Base-by-base conservation (phyloP, 2,113 vertebrate species). In the Oophaga pumilio region DNA sequence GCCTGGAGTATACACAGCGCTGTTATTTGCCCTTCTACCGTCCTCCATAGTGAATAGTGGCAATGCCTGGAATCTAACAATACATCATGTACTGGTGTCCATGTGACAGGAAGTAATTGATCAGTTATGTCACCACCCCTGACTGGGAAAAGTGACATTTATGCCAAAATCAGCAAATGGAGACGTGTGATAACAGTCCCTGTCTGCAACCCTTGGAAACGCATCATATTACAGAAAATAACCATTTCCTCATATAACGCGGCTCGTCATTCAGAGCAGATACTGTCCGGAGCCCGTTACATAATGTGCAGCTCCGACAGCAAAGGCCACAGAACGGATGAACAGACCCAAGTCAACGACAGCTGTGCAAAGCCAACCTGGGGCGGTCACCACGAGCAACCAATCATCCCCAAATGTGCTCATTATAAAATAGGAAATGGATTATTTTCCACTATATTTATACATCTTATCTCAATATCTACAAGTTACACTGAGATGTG, bases 1-100 rank as follows among this genome's bases (percentile, higher is more conserved):
- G 76, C 53, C 76, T 79, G 76, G 53, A 79, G n/a, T n/a, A n/a
- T n/a, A n/a, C n/a, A n/a, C n/a, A 28, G 68, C 68, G 26, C 68
- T 28, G 28, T 14, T 71, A 33, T 52, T 43, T 73, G 76, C 18
- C 76, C 50, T 28, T 57, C 50, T 17, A 14, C 28, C 76, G 18
- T 26, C 14, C 10, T 79, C n/a, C 52, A 26, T 6, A 56, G 76
- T 78, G 56, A 78, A 52, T 53, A 53, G 12, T 26, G 76, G 8
- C 53, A 26, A 57, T 79, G 76, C 53, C 76, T 79, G 76, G 53
- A 79, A 79, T 20, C 53, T 8, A 59, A 56, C 76, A 79, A 59
- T 79, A 57, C 52, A 79, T 28, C 57, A 12, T 26, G 12, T 6
- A 6, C 49, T n/a, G 68, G 4, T 1, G 20, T 53, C 49, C 74